phyloP scores from a whole-genome alignment of 2,888 invertebrate species.

The Kuschelorhynchus macadamiae region DNA sequence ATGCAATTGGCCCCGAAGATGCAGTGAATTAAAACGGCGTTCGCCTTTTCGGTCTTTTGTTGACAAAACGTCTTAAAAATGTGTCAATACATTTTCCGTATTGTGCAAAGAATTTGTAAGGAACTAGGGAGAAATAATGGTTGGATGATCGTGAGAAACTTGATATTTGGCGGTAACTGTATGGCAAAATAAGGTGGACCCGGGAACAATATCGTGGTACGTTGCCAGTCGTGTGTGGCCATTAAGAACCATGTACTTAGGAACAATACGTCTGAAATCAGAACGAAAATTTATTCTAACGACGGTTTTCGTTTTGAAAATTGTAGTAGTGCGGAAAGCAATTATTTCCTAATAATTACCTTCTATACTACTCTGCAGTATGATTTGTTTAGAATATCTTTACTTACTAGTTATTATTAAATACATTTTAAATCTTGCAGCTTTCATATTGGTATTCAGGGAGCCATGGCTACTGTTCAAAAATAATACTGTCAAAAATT shows the following conservation, averaged over 20 bases:
- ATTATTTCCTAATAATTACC: too few species aligned
- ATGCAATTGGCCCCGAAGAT: constrained; percentile 19
- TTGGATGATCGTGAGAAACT: constrained; percentile 26
- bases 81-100: constrained; percentile 29
- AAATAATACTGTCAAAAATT: too few species aligned
- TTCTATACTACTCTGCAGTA: too few species aligned
- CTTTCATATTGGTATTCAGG: too few species aligned
- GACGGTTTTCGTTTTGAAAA: too few species aligned
- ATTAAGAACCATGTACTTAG: constrained; percentile 4
- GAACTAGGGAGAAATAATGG: constrained; percentile 4
- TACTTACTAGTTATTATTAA: too few species aligned
- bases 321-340: too few species aligned
- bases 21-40: constrained; percentile 24
- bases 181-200: constrained; percentile 4
- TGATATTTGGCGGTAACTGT: constrained; percentile 30
- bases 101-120: constrained; percentile 21
- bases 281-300: too few species aligned
- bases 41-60: constrained; percentile 24
- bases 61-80: constrained; percentile 33
- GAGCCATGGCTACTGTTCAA: too few species aligned
- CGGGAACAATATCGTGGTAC: neutral
- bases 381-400: too few species aligned
- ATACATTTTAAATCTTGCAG: too few species aligned
- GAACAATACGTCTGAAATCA: too few species aligned
- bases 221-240: constrained; percentile 6